These are phyloP conservation scores for Cardiocondyla obscurior DNA, from an alignment of 1,140 invertebrate species.

Conservation along the genomic window DNA sequence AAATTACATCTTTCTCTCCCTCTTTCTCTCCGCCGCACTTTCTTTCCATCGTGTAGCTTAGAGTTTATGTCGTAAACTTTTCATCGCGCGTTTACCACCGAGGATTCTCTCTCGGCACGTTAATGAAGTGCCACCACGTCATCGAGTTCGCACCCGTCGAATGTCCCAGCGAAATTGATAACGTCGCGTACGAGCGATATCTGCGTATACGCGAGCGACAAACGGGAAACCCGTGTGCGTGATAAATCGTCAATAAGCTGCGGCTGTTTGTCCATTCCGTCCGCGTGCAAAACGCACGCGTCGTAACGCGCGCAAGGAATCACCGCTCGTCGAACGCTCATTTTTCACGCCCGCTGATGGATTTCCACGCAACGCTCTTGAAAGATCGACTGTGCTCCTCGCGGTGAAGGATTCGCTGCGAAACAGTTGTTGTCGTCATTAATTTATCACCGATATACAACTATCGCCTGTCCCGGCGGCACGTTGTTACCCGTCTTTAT, in stretches of 20 bases:
- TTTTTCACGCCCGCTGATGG: slow-evolving; percentile 33
- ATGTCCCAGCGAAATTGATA: not conserved
- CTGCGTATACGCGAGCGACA: not conserved
- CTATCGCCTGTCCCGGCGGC: not conserved
- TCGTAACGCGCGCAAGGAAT: slow-evolving; percentile 30
- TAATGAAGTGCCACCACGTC: slow-evolving; percentile 49
- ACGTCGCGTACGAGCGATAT: slow-evolving; percentile 14
- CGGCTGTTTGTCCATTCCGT: slow-evolving; percentile 33
- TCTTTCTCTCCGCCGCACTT: not conserved
- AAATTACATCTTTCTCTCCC: slow-evolving; percentile 65
- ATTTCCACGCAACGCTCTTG: slow-evolving; percentile 30
- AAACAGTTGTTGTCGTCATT: slow-evolving; percentile 32
- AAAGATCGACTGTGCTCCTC: slow-evolving; percentile 12
- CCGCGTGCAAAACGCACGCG: slow-evolving; percentile 26
- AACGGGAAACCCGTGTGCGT: slow-evolving; percentile 4
- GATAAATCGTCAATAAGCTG: slow-evolving; percentile 44
- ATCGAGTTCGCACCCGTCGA: not conserved
- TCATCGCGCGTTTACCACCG: slow-evolving; percentile 23
- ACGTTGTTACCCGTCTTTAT: not conserved
- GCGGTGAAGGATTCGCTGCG: not conserved
- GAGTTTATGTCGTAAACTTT: slow-evolving; percentile 44
- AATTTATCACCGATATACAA: slow-evolving; percentile 21
- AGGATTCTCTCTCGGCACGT: slow-evolving; percentile 41
- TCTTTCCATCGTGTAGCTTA: slow-evolving; percentile 29
- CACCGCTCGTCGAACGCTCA: not conserved